Percentiles rank a stretch among this genome's conserved stretches.
Evolutionary conservation across 2,113 vertebrate species (phyloP).

Genomic region (Hyperopisus bebe): DNA sequence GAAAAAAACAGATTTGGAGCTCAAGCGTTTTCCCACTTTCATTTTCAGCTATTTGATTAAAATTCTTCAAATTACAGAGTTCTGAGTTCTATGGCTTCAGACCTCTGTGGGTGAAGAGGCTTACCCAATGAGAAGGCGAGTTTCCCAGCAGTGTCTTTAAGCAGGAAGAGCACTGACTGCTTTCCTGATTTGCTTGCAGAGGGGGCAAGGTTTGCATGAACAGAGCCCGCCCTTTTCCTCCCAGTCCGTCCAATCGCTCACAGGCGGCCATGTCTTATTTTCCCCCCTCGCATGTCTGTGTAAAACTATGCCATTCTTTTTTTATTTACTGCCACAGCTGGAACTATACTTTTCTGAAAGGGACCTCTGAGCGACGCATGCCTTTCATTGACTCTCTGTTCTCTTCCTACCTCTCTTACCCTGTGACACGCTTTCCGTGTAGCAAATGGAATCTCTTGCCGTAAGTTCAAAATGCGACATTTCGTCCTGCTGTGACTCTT

Average conservation of each 20-base stretch:
- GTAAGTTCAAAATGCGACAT: conserved; percentile 72
- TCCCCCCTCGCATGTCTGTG: neutral
- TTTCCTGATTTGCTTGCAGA: conserved; percentile 4
- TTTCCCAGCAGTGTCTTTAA: conserved; percentile 5
- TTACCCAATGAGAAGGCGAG: neutral
- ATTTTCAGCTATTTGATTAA: neutral
- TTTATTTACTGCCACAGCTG: neutral
- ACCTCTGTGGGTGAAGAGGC: neutral
- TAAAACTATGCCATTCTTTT: conserved; percentile 6
- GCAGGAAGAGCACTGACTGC: neutral
- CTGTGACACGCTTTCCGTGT: conserved; percentile 91
- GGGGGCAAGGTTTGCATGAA: neutral
- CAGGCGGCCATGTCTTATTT: neutral
- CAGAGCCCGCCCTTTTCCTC: neutral
- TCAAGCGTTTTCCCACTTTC: neutral
- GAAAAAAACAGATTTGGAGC: neutral
- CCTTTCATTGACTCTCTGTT: conserved; percentile 66
- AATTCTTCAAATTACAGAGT: neutral
- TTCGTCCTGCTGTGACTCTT: neutral
- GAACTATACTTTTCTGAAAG: conserved; percentile 43
- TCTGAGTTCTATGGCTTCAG: neutral
- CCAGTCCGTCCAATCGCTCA: neutral
- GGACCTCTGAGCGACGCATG: conserved; percentile 61
- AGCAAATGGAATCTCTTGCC: conserved; percentile 99
- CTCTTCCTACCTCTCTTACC: conserved; percentile 73